These are phyloP conservation scores for Tapirus indicus DNA, from an alignment of 2,797 vertebrate species.

Conservation along the genomic window DNA sequence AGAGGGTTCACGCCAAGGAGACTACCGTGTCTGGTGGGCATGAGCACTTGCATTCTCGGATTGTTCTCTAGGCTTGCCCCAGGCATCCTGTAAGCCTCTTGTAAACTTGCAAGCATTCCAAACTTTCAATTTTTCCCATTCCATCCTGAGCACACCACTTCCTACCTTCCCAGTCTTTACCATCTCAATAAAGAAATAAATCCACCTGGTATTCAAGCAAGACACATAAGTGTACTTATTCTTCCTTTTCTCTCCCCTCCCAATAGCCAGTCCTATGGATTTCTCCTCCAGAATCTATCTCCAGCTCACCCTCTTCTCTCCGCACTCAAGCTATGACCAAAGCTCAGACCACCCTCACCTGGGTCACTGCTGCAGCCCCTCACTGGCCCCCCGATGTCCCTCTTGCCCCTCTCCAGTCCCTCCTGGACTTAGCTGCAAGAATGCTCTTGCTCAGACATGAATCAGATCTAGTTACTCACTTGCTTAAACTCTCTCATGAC, in stretches of 20 bases:
- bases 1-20: background rate
- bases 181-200: background rate
- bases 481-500: background rate
- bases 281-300: background rate
- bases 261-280: background rate
- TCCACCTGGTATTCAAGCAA: background rate
- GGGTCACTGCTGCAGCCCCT: background rate
- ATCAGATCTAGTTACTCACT: background rate
- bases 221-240: background rate
- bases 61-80: background rate
- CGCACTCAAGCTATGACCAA: background rate
- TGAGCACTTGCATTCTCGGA: fast-evolving
- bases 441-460: background rate
- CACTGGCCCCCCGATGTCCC: background rate
- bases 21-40: fast-evolving
- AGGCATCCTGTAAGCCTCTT: background rate
- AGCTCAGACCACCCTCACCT: background rate
- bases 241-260: background rate
- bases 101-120: background rate
- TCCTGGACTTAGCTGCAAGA: background rate
- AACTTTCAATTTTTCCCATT: background rate
- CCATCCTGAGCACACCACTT: background rate
- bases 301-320: background rate
- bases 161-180: background rate
- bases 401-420: background rate